phyloP scores from a whole-genome alignment of 1,140 invertebrate species.

The Calosoma granatense region DNA sequence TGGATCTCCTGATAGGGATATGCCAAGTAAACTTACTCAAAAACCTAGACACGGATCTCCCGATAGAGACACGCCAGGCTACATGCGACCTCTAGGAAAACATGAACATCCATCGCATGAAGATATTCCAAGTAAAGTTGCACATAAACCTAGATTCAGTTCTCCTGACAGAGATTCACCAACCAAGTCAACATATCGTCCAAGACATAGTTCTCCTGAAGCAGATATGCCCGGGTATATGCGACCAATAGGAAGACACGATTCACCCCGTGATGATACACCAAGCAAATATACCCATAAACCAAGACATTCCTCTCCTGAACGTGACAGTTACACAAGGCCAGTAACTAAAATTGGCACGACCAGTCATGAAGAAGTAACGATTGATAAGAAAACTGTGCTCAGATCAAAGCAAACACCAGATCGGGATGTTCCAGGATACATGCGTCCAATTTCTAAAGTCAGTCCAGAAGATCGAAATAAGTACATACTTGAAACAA shows the following conservation, averaged over 20 bases:
- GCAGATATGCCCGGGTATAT: slow-evolving; percentile 30
- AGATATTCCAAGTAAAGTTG: background rate
- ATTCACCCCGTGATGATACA: background rate
- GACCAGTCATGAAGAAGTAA: background rate
- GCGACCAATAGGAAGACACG: slow-evolving; percentile 26
- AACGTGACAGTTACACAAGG: too few relatives aligned
- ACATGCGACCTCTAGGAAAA: background rate
- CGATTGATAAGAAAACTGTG: background rate
- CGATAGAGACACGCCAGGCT: background rate
- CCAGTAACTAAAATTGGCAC: background rate
- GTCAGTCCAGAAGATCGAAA: background rate
- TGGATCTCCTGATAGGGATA: too few relatives aligned
- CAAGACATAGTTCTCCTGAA: slow-evolving; percentile 11
- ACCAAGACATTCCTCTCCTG: too few relatives aligned
- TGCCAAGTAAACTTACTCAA: too few relatives aligned
- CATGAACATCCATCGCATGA: background rate
- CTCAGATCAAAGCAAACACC: background rate
- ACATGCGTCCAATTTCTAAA: background rate
- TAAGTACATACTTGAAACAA: background rate
- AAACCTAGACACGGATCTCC: background rate
- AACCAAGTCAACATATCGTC: background rate
- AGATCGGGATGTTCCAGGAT: background rate
- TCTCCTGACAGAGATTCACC: too few relatives aligned
- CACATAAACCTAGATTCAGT: background rate
- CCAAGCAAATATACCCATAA: too few relatives aligned